Conservation (phyloP, 2,797 vertebrate species). For the Enteromius paludinosus region DNA sequence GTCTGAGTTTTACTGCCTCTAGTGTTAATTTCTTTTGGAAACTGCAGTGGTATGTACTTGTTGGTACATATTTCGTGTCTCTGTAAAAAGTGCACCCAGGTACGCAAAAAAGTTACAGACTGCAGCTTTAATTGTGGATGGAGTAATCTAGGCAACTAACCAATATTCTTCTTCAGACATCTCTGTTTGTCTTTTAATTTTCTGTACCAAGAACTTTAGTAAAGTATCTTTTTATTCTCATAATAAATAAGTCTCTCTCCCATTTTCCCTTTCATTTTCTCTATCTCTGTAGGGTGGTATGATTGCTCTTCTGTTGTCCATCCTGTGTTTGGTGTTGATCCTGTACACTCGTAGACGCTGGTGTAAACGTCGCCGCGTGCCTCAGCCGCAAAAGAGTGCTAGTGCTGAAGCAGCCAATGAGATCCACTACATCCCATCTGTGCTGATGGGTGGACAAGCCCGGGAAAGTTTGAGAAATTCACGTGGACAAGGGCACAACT, state of each 20-base stretch:
- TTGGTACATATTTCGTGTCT: too few relatives aligned
- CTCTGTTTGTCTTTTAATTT: too few relatives aligned
- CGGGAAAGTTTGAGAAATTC: constrained; percentile 95
- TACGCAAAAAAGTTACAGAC: too few relatives aligned
- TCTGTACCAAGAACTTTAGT: background rate
- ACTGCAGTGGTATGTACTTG: too few relatives aligned
- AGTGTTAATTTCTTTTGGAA: too few relatives aligned
- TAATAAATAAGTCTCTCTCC: background rate
- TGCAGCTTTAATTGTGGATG: too few relatives aligned
- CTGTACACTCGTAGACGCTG: constrained; percentile 95
- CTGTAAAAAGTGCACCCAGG: too few relatives aligned
- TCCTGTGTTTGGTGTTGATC: constrained; percentile 96
- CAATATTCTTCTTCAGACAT: too few relatives aligned
- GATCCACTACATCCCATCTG: constrained; percentile 98
- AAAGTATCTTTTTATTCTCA: background rate
- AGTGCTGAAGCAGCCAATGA: constrained; percentile 97
- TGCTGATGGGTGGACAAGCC: constrained; percentile 94
- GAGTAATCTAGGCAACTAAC: too few relatives aligned
- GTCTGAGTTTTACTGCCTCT: too few relatives aligned
- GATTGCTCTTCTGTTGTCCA: constrained; percentile 96
- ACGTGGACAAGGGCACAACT: constrained; percentile 93
- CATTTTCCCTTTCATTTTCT: background rate
- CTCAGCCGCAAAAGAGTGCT: constrained; percentile 97
- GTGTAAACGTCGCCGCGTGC: constrained; percentile 96
- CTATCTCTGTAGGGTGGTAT: constrained; percentile 88